Base-by-base conservation (phyloP, 64 coral and sea anemone species). In the Dendronephthya gigantea region DNA sequence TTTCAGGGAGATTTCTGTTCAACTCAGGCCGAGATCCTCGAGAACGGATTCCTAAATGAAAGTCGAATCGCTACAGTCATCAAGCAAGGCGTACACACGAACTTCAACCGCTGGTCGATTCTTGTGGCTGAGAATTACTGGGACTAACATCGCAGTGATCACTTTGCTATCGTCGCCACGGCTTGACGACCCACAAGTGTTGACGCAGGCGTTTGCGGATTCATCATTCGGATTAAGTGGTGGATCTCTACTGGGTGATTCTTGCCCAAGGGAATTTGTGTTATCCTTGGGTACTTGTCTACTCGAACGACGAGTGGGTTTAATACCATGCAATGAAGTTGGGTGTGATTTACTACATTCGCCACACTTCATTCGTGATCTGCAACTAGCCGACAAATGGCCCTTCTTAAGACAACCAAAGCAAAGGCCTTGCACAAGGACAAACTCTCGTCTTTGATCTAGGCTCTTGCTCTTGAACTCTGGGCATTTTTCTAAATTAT, bases 381-480 rank as follows among this genome's bases (percentile, higher is more conserved):
- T 70, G 45, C 85, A 87, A 27, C 75, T 29, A 48, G 43, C 47
- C 66, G 85, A 87, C 38, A 87, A 75, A 39, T 87, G 85, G 17
- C 68, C 85, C 15, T 74, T 50, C 22, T 48, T 37, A 12, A 87
- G 85, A 55, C 62, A 75, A 72, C 85, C 85, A 37, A 87, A 87
- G 43, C 85, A 87, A 22, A 87, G 34, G 37, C 85, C 6, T 17
- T 48, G 56, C 29, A 36, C 17, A 41, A 65, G 22, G 83, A 10
- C 30, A 49, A 83, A 83, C 19, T 83, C 82, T 83, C 40, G 39
- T 45, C 82, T 25, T 41, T 83, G 35, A 41, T 83, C 35, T 41
- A 83, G n/a, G 11, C 45, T 83, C 40, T 83, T 83, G 23, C 23
- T 41, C 22, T 41, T 39, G 38, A 83, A 83, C 4, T 70, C 66